phyloP scores from a whole-genome alignment of 2,888 invertebrate species.

The Endomychus coccineus region DNA sequence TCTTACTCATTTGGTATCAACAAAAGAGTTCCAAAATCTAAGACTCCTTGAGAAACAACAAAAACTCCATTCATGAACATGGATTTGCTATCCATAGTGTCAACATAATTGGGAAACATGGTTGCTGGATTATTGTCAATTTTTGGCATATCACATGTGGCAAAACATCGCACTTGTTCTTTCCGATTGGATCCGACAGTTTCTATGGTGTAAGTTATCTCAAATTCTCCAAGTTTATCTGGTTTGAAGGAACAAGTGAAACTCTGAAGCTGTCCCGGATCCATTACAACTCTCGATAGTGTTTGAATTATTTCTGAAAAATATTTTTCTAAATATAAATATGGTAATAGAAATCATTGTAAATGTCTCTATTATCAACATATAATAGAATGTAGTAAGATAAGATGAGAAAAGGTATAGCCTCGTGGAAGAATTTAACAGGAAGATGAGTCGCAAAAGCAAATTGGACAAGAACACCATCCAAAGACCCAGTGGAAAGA shows the following conservation, averaged over 20 bases:
- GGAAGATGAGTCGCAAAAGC: too few relatives aligned
- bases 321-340: too few relatives aligned
- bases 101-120: constrained; percentile 30
- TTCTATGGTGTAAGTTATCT: constrained; percentile 31
- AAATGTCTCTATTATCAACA: too few relatives aligned
- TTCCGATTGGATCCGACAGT: constrained; percentile 27
- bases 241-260: constrained; percentile 30
- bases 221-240: constrained; percentile 27
- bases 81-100: constrained; percentile 21
- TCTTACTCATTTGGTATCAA: constrained; percentile 18
- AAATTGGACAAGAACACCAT: too few relatives aligned
- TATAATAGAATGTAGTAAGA: too few relatives aligned
- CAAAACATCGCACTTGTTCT: constrained; percentile 29
- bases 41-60: constrained; percentile 28
- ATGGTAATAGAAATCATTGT: too few relatives aligned
- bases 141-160: constrained; percentile 35
- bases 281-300: constrained; percentile 12
- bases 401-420: too few relatives aligned
- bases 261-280: constrained; percentile 24
- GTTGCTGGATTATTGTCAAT: constrained; percentile 31
- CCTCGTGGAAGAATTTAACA: too few relatives aligned
- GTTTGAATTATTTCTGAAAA: too few relatives aligned
- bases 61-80: constrained; percentile 26
- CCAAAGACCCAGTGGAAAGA: too few relatives aligned
- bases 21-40: constrained; percentile 37